Base-by-base conservation (phyloP, 2,888 invertebrate species). In the Laothoe populi region DNA sequence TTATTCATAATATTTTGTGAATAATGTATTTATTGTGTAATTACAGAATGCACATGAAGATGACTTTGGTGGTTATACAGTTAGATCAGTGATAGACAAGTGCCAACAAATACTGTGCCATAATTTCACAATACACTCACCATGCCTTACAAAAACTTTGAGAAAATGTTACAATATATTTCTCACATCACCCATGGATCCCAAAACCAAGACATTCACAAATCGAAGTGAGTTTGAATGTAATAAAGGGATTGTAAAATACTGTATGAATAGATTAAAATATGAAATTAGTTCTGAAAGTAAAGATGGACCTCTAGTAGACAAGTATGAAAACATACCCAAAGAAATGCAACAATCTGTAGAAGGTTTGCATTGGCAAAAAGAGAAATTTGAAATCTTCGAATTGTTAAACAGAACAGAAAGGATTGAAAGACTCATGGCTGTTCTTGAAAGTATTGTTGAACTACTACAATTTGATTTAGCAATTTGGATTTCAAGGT, bases 391-490 rank as follows among this genome's bases (percentile, higher is more conserved):
- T 69, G 88, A 91, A 75, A 86, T 90, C 53, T 90, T 75, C 77
- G 92, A 93, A 73, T 71, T 85, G 26, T 74, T 90, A 4, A 71
- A 80, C 0, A 83, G 88, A 62, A 70, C 69, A 10, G 87, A 90
- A 4, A 90, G 94, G 60, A 86, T 95, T 64, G 85, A 93, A 10
- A 86, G 95, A 31, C 66, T 94, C 0, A 92, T 93, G 80, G 81
- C 88, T 42, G 90, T 92, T 4, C 71, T 95, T 21, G 87, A 93
- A 64, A 86, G 92, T 69, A 65, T 94, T 1, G 82, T 94, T 62
- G 92, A 94, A 76, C 77, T 94, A 40, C 72, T 95, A 61, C 94
- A 94, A 75, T 87, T 84, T 78, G 94, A 95, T 81, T 85, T 94
- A 60, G 88, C 90, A 2, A 90, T 94, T 74, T 94, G 94, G 94